These are phyloP conservation scores for Acanthosepion pharaonis DNA, from an alignment of 2,888 invertebrate species.

Conservation along the genomic window DNA sequence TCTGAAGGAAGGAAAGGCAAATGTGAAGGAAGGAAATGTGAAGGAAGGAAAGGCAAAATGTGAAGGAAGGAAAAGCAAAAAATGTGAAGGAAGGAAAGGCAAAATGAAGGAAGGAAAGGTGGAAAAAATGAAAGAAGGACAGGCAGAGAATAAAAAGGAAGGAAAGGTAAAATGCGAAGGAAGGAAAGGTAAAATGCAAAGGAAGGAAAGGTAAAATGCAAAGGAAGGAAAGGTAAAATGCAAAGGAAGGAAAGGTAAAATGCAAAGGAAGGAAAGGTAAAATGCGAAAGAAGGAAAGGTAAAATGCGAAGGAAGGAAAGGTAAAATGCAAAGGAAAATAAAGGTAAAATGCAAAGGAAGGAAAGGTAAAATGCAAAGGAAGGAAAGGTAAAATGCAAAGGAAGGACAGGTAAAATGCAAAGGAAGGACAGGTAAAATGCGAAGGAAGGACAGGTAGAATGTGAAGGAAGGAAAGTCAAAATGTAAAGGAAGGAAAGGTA, in stretches of 20 bases:
- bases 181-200: neutral
- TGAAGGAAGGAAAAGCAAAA: neutral
- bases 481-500: neutral
- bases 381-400: neutral
- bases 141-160: neutral
- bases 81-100: neutral
- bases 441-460: neutral
- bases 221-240: neutral
- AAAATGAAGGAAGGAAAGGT: neutral
- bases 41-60: neutral
- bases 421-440: neutral
- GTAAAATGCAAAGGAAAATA: neutral
- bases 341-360: neutral
- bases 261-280: rapidly evolving
- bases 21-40: neutral
- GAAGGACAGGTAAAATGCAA: neutral
- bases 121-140: neutral
- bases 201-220: neutral
- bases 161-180: neutral
- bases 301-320: neutral
- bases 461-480: neutral
- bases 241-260: neutral
- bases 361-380: neutral
- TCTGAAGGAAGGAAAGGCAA: neutral
- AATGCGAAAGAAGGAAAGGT: rapidly evolving